Evolutionary conservation across 2,113 vertebrate species (phyloP), one percentile per base, ranked within the genome.

Genomic region (Malurus elegans): DNA sequence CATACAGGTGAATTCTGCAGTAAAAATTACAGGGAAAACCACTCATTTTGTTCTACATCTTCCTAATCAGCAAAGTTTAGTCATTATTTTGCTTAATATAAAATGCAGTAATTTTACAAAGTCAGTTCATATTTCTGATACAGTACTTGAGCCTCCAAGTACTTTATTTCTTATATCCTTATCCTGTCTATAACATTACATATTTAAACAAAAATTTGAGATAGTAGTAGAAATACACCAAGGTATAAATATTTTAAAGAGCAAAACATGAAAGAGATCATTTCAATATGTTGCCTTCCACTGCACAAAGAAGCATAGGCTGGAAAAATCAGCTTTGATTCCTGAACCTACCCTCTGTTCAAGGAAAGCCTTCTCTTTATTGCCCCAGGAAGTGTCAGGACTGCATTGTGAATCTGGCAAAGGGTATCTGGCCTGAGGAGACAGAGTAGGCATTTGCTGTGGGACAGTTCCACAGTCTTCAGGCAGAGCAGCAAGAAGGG

Each of bases 31-130:
- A 94, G 93, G 57, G 95, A 95, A 94, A 96, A 91, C 80, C 86
- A 94, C 78, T 97, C 65, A 80, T 96, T 94, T 97, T 92, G 93
- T 95, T 97, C 97, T 90, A 93, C 88, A 97, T 97, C 93, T 98
- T 96, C 82, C 64, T 94, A 94, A 88, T 93, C 79, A 92, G 66
- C 96, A 94, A 83, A 93, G 45, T 93, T 92, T 86, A 92, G 87
- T 92, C 79, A 85, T 91, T 96, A 95, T 96, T 97, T 98, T 97
- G 76, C 96, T 95, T 97, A 82, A 60, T 93, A 71, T 96, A 95
- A 92, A 93, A 86, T 79, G 72, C 94, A 93, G 79, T 90, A 58
- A 25, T 71, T 95, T 93, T 94, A 92, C 38, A 3, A 84, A 92
- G 50, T 92, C 62, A 66, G 6, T 64, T 26, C 86, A 34, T 96